Base-by-base conservation (phyloP, 2,113 vertebrate species). In the Podarcis muralis region DNA sequence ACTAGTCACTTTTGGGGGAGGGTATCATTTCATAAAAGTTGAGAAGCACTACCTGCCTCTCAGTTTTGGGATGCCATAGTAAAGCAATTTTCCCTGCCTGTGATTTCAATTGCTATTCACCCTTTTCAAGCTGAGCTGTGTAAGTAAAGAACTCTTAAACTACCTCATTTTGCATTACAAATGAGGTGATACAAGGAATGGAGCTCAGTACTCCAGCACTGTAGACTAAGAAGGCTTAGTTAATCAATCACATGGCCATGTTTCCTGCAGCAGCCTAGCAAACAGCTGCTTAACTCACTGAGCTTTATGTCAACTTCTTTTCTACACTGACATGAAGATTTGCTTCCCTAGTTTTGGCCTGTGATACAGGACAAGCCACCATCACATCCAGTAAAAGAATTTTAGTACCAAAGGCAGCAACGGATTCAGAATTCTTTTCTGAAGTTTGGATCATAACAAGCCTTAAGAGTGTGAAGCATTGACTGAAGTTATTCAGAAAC, bases 181-280 rank as follows among this genome's bases (percentile, higher is more conserved):
- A 88, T 88, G 69, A 40, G 25, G 53, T 87, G 53, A 81, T 62
- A n/a, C 18, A 82, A 75, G 57, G 80, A 65, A 75, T 62, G 65
- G 86, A 82, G 37, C 65, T 83, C 87, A 53, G 71, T 35, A 37
- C 16, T 74, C 32, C 53, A 16, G 32, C 69, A 16, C 25, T 20
- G 71, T 75, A 82, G 71, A 88, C 71, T 13, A 65, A 22, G 18
- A 18, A 62, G 40, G 27, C 69, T 74, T 43, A 82, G 80, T 83
- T 88, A 66, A 66, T 83, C 87, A 83, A 27, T 43, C 59, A 18
- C 13, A 23, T 30, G 12, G 57, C 69, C 76, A 48, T 7, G 6
- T 66, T 88, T 48, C 59, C 35, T 66, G 57, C 57, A 48, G 37
- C 53, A 82, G 35, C 25, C 20, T 27, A n/a, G 57, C 57, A 74